Evolutionary conservation across 2,888 invertebrate genomes (phyloP).

Genomic region (Clepsis dumicolana): DNA sequence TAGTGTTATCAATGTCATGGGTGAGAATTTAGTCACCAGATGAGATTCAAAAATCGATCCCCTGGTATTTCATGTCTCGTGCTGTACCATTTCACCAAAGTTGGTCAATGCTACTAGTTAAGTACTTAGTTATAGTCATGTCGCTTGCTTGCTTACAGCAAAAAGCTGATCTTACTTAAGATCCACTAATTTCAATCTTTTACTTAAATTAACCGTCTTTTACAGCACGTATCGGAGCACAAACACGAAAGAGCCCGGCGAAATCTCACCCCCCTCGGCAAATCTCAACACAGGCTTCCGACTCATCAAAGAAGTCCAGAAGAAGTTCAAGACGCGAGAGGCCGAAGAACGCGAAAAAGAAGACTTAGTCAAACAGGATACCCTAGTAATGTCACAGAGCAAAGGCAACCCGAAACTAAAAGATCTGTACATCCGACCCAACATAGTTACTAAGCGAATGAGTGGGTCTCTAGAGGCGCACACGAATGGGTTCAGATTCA

Average conservation of each 20-base stretch:
- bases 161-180: too few species aligned
- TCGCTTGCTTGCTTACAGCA: too few species aligned
- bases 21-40: too few species aligned
- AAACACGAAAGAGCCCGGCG: constrained; percentile 99
- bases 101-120: too few species aligned
- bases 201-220: constrained; percentile 43
- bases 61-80: too few species aligned
- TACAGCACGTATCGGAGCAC: constrained; percentile 97
- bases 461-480: constrained; percentile 98
- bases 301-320: constrained; percentile 99
- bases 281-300: constrained; percentile 99
- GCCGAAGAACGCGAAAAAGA: constrained; percentile 99
- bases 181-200: too few species aligned
- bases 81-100: too few species aligned
- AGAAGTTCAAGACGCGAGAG: constrained; percentile 98
- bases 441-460: constrained; percentile 98
- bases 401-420: constrained; percentile 99
- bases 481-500: constrained; percentile 98
- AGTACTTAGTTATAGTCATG: too few species aligned
- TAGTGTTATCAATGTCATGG: too few species aligned
- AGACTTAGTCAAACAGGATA: constrained; percentile 99
- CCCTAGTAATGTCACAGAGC: constrained; percentile 95
- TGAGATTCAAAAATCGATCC: too few species aligned
- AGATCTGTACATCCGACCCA: constrained; percentile 99
- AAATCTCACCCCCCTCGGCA: constrained; percentile 96